phyloP scores from a whole-genome alignment of 1,140 invertebrate species.

The Drosophila willistoni region DNA sequence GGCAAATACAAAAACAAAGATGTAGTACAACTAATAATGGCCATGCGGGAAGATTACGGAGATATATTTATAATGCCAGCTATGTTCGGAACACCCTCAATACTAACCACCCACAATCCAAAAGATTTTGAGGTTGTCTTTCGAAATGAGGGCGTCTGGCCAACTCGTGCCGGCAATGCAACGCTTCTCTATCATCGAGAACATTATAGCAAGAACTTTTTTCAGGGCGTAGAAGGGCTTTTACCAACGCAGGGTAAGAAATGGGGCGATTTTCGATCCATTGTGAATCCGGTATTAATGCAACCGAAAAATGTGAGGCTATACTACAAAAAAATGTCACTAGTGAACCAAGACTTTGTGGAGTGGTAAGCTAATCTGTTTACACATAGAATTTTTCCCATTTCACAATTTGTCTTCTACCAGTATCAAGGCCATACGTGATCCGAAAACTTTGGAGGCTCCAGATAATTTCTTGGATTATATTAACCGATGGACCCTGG shows the following conservation, averaged over 20 bases:
- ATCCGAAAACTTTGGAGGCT: slow-evolving; percentile 84
- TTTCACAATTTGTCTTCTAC: neutral
- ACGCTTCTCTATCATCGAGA: slow-evolving; percentile 53
- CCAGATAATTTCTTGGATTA: slow-evolving; percentile 86
- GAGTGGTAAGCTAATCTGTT: slow-evolving; percentile 42
- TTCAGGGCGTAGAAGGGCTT: slow-evolving; percentile 52
- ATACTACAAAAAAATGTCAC: slow-evolving; percentile 68
- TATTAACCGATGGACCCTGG: slow-evolving; percentile 88
- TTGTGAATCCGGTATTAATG: slow-evolving; percentile 76
- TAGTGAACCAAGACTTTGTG: slow-evolving; percentile 73
- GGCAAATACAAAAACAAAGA: slow-evolving; percentile 53
- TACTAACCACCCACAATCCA: slow-evolving; percentile 54
- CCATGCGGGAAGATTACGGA: slow-evolving; percentile 48
- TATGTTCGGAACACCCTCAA: slow-evolving; percentile 25
- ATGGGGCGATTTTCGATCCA: slow-evolving; percentile 63
- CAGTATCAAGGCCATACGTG: slow-evolving; percentile 80
- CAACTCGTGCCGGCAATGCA: slow-evolving; percentile 40
- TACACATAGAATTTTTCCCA: neutral
- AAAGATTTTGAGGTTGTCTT: slow-evolving; percentile 61
- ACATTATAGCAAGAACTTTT: slow-evolving; percentile 48
- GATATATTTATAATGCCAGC: slow-evolving; percentile 34
- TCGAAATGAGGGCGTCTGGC: slow-evolving; percentile 68
- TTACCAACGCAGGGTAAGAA: slow-evolving; percentile 54
- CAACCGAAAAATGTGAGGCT: slow-evolving; percentile 64
- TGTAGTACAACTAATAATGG: slow-evolving; percentile 30